phyloP scores from a whole-genome alignment of 1,140 invertebrate species.

The Neotoxoptera formosana region DNA sequence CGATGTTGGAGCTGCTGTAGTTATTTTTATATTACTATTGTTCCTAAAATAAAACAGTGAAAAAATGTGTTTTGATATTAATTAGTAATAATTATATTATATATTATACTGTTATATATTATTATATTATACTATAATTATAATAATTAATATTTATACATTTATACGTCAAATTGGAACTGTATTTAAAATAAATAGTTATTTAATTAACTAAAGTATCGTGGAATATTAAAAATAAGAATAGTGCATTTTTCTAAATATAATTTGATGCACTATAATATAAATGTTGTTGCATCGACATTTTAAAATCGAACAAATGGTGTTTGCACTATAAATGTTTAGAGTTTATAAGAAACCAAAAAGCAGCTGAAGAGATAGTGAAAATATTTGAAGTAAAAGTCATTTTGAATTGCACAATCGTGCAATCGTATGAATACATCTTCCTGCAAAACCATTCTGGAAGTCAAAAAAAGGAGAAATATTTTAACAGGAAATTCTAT shows the following conservation, averaged over 20 bases:
- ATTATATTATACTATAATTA: too few species aligned
- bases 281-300: background rate
- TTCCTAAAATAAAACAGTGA: background rate
- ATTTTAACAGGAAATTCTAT: constrained; percentile 12
- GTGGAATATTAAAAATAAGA: background rate
- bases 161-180: background rate
- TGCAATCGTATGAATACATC: background rate
- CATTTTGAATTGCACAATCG: background rate
- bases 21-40: background rate
- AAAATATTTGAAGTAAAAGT: constrained; percentile 10
- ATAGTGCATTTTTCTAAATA: background rate
- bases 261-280: background rate
- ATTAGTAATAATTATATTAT: too few species aligned
- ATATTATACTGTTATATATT: too few species aligned
- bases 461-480: background rate
- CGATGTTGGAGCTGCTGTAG: background rate
- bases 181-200: background rate
- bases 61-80: too few species aligned
- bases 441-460: background rate
- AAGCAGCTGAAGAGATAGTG: background rate
- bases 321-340: background rate
- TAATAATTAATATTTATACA: too few species aligned
- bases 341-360: background rate
- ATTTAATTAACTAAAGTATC: background rate
- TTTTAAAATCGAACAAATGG: background rate